Percentiles rank a stretch among this genome's conserved stretches.
Evolutionary conservation across 2,797 vertebrate species (phyloP).

Genomic region (Artibeus jamaicensis): DNA sequence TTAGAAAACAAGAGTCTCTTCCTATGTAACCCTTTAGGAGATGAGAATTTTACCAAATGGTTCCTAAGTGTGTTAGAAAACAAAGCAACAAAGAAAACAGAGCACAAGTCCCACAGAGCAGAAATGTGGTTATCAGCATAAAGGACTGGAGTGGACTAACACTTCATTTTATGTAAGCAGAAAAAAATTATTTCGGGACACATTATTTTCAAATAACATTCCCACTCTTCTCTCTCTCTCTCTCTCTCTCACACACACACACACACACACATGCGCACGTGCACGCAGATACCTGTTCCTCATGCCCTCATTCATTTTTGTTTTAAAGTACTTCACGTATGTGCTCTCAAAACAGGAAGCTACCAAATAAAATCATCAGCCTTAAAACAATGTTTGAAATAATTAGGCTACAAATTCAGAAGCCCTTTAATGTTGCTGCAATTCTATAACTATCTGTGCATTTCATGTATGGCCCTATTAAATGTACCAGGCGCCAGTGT

Average conservation of each 20-base stretch:
- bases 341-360: conserved; percentile 66
- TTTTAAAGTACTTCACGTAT: conserved; percentile 66
- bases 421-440: conserved; percentile 79
- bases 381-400: conserved; percentile 81
- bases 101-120: not conserved
- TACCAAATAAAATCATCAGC: conserved; percentile 77
- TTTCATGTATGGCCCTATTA: conserved; percentile 88
- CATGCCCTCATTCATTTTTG: conserved; percentile 30
- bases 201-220: not conserved
- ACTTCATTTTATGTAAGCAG: conserved; percentile 59
- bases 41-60: conserved; percentile 43
- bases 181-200: not conserved
- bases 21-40: conserved; percentile 38
- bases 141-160: not conserved
- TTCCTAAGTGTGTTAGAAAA: conserved; percentile 31
- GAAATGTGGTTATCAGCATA: not conserved
- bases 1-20: conserved; percentile 43
- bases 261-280: not conserved
- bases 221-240: not conserved
- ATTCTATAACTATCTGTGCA: conserved; percentile 83
- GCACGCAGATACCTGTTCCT: not conserved
- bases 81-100: conserved; percentile 18
- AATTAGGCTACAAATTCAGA: conserved; percentile 84
- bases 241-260: not conserved
- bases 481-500: conserved; percentile 89